Evolutionary conservation across 2,113 vertebrate species (phyloP).

Genomic region (Hippocampus mohnikei): DNA sequence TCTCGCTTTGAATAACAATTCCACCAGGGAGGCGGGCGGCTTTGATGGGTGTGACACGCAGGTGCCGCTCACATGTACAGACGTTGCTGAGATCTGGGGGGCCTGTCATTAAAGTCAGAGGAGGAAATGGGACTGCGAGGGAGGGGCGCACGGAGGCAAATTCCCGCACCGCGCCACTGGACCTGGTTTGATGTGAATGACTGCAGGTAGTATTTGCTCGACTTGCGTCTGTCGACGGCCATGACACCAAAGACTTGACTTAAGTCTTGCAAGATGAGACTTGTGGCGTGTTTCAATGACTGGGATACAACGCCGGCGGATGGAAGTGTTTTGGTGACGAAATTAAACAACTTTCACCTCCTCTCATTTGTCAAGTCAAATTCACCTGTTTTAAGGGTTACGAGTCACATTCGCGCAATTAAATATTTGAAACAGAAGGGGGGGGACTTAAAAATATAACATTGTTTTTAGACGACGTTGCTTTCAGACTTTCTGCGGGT

Average conservation of each 20-base stretch:
- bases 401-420: no score
- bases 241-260: not conserved
- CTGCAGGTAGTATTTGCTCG: conserved; percentile 16
- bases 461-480: no score
- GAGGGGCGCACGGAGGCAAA: conserved; percentile 8
- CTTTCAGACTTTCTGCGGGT: no score
- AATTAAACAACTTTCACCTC: no score
- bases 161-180: conserved; percentile 34
- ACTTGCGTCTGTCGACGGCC: not conserved
- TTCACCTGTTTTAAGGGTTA: no score
- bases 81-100: conserved; percentile 38
- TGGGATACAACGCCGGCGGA: not conserved
- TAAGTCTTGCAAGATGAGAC: not conserved
- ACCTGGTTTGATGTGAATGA: conserved; percentile 38
- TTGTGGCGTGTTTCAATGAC: not conserved
- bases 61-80: conserved; percentile 57
- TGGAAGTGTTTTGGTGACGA: not conserved
- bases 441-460: no score
- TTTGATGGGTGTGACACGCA: conserved; percentile 67
- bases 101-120: conserved; percentile 64
- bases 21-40: conserved; percentile 44
- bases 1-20: conserved; percentile 64
- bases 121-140: conserved; percentile 36
- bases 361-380: no score
- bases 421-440: no score